These are phyloP conservation scores for Stegophylla sp. DNA, from an alignment of 2,888 invertebrate species.

Conservation along the genomic window DNA sequence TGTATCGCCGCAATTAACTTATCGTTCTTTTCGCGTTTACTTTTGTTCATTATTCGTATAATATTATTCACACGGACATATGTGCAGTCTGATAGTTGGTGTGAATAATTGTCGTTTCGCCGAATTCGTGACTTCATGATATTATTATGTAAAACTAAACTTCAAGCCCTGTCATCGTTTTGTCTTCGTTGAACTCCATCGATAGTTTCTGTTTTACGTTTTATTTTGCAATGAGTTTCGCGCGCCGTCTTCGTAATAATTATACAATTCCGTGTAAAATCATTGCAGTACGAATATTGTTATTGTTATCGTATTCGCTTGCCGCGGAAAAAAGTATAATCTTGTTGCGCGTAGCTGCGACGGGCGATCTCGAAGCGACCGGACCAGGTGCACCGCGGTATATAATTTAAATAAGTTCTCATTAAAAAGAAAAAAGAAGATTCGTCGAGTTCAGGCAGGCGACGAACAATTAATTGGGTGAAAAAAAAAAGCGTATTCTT, in stretches of 20 bases:
- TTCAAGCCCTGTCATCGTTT: not conserved
- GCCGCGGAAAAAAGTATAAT: slow-evolving; percentile 36
- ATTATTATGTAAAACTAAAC: not conserved
- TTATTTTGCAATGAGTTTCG: not conserved
- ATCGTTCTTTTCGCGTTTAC: too few species aligned
- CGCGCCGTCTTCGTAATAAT: slow-evolving; percentile 4
- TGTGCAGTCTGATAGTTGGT: too few species aligned
- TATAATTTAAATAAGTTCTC: slow-evolving; percentile 51
- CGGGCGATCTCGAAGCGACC: not conserved
- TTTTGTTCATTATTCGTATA: too few species aligned
- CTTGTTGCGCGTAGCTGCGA: slow-evolving; percentile 14
- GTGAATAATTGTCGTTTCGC: not conserved
- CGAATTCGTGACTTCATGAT: not conserved
- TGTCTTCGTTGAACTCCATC: not conserved
- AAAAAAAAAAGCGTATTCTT: slow-evolving; percentile 31
- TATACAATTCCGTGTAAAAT: slow-evolving; percentile 14
- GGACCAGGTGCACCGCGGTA: not conserved
- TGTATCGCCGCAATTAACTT: too few species aligned
- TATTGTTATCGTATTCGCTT: slow-evolving; percentile 10
- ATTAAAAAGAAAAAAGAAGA: slow-evolving; percentile 52
- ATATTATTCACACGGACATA: too few species aligned
- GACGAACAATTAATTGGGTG: slow-evolving; percentile 44
- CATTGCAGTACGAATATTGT: too few species aligned
- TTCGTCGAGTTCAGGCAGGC: slow-evolving; percentile 24
- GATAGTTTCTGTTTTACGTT: not conserved